Conservation (phyloP, 2,113 vertebrate species). For the Chinchilla lanigera region DNA sequence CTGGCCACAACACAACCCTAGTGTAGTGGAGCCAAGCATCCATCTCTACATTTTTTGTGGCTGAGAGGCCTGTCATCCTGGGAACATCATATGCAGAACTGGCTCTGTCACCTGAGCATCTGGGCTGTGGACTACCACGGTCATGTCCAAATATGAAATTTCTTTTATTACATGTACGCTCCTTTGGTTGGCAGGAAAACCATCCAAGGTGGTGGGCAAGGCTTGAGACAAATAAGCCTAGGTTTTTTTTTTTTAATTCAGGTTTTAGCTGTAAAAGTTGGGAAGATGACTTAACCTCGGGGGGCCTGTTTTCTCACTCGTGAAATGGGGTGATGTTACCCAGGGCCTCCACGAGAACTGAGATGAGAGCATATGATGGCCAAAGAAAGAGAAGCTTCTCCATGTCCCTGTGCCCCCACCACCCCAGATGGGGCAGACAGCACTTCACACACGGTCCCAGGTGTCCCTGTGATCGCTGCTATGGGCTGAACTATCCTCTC, state of each 20-base stretch:
- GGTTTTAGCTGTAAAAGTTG: neutral
- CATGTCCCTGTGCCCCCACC: neutral
- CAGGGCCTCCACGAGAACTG: neutral
- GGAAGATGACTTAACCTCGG: neutral
- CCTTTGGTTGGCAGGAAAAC: neutral
- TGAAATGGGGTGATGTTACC: neutral
- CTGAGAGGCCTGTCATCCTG: neutral
- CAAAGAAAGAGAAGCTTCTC: neutral
- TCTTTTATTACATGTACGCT: neutral
- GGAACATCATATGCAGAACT: neutral
- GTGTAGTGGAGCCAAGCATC: neutral
- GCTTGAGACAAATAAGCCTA: neutral
- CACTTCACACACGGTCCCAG: rapidly evolving
- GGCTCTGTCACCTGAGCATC: neutral
- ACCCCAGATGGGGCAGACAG: neutral
- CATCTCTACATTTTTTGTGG: neutral
- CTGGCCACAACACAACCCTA: neutral
- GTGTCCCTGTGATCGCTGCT: neutral
- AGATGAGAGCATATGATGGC: neutral
- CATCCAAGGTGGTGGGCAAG: neutral
- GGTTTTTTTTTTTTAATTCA: neutral
- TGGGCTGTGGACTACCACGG: neutral
- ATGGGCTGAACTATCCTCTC: neutral
- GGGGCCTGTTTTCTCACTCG: neutral
- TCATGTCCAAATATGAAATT: neutral